phyloP scores from a whole-genome alignment of 2,797 vertebrate genomes.

The Xerus rutilus region DNA sequence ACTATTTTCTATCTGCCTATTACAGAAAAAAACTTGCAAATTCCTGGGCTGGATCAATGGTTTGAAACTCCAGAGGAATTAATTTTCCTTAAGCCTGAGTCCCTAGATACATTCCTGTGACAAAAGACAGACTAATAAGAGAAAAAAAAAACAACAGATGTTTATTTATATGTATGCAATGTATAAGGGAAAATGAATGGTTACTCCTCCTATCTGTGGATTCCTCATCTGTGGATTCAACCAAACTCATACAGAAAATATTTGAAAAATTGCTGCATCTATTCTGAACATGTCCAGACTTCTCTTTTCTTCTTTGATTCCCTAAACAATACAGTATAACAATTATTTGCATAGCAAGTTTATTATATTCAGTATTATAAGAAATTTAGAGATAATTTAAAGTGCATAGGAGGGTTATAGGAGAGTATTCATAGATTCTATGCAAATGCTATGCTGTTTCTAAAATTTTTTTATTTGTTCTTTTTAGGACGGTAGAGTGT shows the following conservation, averaged over 20 bases:
- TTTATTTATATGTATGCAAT: neutral
- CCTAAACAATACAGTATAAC: too few species aligned
- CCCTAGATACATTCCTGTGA: neutral
- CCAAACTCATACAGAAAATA: neutral
- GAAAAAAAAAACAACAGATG: constrained; percentile 18
- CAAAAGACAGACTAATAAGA: constrained; percentile 33
- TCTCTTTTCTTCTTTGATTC: neutral
- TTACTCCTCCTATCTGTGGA: neutral
- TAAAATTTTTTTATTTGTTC: too few species aligned
- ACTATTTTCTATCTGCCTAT: neutral
- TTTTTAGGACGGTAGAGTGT: too few species aligned
- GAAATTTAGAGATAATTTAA: neutral
- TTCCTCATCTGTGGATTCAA: neutral
- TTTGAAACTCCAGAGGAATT: neutral
- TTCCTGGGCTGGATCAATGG: neutral
- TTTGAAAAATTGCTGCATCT: neutral
- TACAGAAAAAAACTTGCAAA: neutral
- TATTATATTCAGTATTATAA: neutral
- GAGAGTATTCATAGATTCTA: neutral
- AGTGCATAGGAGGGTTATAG: neutral
- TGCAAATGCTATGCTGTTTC: neutral
- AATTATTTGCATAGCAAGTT: neutral
- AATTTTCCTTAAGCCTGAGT: neutral
- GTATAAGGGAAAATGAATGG: neutral
- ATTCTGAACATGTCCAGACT: neutral